Evolutionary conservation across 2,888 invertebrate genomes (phyloP), one percentile per base, ranked within the genome.

Genomic region (Parnassius mnemosyne): DNA sequence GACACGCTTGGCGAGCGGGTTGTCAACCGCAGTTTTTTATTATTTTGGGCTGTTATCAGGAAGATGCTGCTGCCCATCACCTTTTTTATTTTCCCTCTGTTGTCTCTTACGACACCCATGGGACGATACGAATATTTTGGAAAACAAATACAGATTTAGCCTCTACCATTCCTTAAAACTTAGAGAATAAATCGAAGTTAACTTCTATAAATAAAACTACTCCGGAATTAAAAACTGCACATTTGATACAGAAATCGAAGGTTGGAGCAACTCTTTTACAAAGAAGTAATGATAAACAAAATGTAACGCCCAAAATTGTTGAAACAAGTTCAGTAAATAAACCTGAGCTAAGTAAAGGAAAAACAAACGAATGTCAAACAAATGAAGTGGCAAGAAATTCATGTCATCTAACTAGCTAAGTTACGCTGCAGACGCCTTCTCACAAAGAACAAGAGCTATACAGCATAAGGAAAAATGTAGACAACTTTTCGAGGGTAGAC

Each of bases 391-490:
- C 16, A 10, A 34, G 9, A 42, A 44, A 10, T 9, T 42, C 41
- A 42, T 12, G 53, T n/a, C 47, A 49, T 16, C 3, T 41, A 16
- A 49, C 9, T 3, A 57, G 44, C 10, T n/a, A 16, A 10, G 25
- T n/a, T 20, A 16, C 11, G 34, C 44, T 46, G 16, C 58, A 58
- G 41, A 58, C 54, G 9, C 50, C 50, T 16, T 44, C 34, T 9
- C 62, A 58, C 50, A 63, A 54, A 34, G 50, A 54, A n/a, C 53
- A 34, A 34, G 58, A 58, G 41, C 16, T 58, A 54, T 50, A 54
- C 13, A 44, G 16, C 3, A 44, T 41, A 41, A 50, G 58, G 25
- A 49, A 53, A 10, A 47, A 53, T 50, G 16, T 43, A 20, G 57
- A 44, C n/a, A 50, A 20, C 25, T 25, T 25, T n/a, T 51, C 16